These are phyloP conservation scores for Pollachius pollachius DNA, from an alignment of 2,113 vertebrate species.

Conservation along the genomic window DNA sequence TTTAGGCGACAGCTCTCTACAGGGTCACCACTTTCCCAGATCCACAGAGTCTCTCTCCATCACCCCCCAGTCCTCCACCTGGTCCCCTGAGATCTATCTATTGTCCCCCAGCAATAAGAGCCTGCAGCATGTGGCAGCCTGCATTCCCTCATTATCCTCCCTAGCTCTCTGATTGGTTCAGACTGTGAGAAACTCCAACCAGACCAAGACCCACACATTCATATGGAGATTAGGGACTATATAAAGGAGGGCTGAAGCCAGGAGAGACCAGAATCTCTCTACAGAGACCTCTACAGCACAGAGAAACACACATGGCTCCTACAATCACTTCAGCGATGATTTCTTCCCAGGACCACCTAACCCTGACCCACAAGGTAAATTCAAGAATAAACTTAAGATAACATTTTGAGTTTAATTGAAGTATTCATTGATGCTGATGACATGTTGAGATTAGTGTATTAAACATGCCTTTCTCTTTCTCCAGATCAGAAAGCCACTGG, in stretches of 20 bases:
- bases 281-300: slow-evolving; percentile 42
- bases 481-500: slow-evolving; percentile 25
- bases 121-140: slow-evolving; percentile 4
- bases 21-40: slow-evolving; percentile 26
- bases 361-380: slow-evolving; percentile 43
- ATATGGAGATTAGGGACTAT: slow-evolving; percentile 51
- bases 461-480: neutral
- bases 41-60: slow-evolving; percentile 30
- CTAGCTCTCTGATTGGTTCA: slow-evolving; percentile 35
- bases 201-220: slow-evolving; percentile 47
- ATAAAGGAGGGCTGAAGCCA: slow-evolving; percentile 36
- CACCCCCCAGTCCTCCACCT: slow-evolving; percentile 32
- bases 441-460: slow-evolving; percentile 19
- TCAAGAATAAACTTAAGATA: neutral
- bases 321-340: slow-evolving; percentile 32
- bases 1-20: slow-evolving; percentile 15
- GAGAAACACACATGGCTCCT: slow-evolving; percentile 49
- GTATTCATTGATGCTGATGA: neutral
- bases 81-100: slow-evolving; percentile 32
- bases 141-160: slow-evolving; percentile 17
- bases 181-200: slow-evolving; percentile 51
- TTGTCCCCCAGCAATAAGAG: slow-evolving; percentile 25
- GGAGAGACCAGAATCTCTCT: slow-evolving; percentile 36
- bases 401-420: neutral
- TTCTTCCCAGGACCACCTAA: slow-evolving; percentile 19